Percentiles rank a stretch among this genome's conserved stretches.
phyloP scores from a whole-genome alignment of 2,797 vertebrate genomes.

The Zenarchopterus dispar region DNA sequence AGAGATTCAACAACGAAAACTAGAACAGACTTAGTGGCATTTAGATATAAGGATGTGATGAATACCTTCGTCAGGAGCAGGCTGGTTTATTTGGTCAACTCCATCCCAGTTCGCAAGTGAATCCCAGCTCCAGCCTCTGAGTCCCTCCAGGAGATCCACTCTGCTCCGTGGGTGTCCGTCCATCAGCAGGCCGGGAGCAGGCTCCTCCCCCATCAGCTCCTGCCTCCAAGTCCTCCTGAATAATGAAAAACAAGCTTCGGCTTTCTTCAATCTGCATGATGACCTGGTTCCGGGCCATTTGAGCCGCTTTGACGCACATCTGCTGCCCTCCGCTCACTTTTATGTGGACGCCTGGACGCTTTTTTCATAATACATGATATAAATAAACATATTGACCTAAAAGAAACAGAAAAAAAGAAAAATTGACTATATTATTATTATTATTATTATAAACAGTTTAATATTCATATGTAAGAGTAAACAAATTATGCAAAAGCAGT shows the following conservation, averaged over 20 bases:
- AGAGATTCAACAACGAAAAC: no score
- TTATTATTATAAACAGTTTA: no score
- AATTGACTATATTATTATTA: no score
- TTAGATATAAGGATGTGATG: constrained; percentile 4
- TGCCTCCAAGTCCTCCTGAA: constrained; percentile 58
- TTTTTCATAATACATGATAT: no score
- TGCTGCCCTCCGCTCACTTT: constrained; percentile 16
- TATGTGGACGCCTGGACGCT: background rate
- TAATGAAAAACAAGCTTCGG: constrained; percentile 58
- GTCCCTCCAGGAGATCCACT: constrained; percentile 44
- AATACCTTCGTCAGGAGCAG: constrained; percentile 57
- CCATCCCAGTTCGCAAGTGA: constrained; percentile 52
- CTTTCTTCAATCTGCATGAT: constrained; percentile 28
- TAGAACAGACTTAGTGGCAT: no score
- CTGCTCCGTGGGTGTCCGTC: constrained; percentile 30
- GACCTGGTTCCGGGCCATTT: constrained; percentile 32
- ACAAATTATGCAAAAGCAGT: no score
- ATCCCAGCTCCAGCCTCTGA: constrained; percentile 23
- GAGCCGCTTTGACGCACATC: constrained; percentile 13
- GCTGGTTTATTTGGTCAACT: constrained; percentile 30
- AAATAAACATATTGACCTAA: no score
- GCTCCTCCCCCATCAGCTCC: constrained; percentile 61
- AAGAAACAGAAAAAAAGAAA: no score
- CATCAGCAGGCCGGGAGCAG: constrained; percentile 47
- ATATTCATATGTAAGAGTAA: no score